Conservation (phyloP, 2,797 vertebrate genomes). For the Menidia menidia region DNA sequence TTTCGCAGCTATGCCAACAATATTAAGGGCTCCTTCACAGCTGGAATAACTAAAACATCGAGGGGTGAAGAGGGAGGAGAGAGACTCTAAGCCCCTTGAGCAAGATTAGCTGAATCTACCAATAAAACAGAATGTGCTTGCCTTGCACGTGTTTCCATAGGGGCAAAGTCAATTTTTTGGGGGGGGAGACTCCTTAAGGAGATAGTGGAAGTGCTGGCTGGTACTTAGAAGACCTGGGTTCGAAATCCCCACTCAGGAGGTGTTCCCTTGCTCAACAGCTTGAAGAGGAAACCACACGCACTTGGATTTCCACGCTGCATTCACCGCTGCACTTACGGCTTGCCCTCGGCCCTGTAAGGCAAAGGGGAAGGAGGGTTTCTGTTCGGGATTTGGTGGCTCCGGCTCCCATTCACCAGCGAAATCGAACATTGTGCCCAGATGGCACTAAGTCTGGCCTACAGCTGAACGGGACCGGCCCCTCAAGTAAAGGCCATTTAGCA, state of each 20-base stretch:
- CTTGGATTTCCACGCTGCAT: conserved; percentile 56
- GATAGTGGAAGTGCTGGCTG: conserved; percentile 49
- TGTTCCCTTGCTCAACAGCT: conserved; percentile 52
- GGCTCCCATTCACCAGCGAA: conserved; percentile 63
- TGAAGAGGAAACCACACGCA: conserved; percentile 53
- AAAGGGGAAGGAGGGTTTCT: conserved; percentile 18
- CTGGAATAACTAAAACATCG: conserved; percentile 78
- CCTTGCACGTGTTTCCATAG: conserved; percentile 71
- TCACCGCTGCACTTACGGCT: conserved; percentile 53
- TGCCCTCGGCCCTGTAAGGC: conserved; percentile 59
- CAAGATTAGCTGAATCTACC: conserved; percentile 77
- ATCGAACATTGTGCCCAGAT: conserved; percentile 75
- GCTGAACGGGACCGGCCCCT: conserved; percentile 68
- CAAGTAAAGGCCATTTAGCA: conserved; percentile 73
- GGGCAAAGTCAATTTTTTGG: conserved; percentile 44
- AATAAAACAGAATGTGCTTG: conserved; percentile 69
- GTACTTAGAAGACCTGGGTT: conserved; percentile 33
- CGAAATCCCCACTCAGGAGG: conserved; percentile 45
- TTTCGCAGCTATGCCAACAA: conserved; percentile 80
- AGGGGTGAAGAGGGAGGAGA: conserved; percentile 60
- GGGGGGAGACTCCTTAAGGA: conserved; percentile 58
- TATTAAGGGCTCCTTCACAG: conserved; percentile 78
- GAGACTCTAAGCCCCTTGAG: conserved; percentile 41
- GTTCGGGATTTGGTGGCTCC: conserved; percentile 52
- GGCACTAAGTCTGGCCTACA: conserved; percentile 72